Evolutionary conservation across 2,888 invertebrate genomes (phyloP), one percentile per base, ranked within the genome.

Genomic region (Pachydiplax longipennis): DNA sequence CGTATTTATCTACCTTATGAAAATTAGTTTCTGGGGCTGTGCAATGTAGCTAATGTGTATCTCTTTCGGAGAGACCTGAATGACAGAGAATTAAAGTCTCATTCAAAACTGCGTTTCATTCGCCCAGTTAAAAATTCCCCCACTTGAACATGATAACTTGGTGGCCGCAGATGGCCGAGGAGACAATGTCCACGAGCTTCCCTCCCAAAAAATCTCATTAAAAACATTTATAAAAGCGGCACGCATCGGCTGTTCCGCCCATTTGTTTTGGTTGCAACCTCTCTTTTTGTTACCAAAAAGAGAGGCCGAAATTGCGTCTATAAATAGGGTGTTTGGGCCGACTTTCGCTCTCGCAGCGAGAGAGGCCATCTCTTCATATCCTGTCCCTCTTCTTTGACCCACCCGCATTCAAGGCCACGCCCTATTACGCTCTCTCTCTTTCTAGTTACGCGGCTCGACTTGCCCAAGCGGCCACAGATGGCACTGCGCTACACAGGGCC

Each of bases 381-480:
- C 87, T 87, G 87, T 87, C 87, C 44, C 83, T 35, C 25, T 83
- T 25, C 83, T 83, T 83, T 87, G 87, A 87, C 87, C 87, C 87
- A n/a, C 87, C 35, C 58, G 58, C 15, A 65, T 61, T 87, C 87
- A 87, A 87, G 87, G 87, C 61, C 87, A 87, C 87, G 87, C 87
- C 87, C 87, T 83, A 83, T 83, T 83, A 58, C 83, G 31, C 48
- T 12, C 22, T 40, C 25, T 53, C 40, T 31, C 82, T n/a, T n/a
- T 48, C 81, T n/a, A 53, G 5, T 58, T 87, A 15, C 87, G 15
- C 87, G 8, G 61, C 25, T 15, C 48, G n/a, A n/a, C n/a, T n/a
- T 44, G 18, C 82, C 44, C 40, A 48, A 12, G 25, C 44, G 73
- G 31, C 81, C 37, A 81, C 81, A 37, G 81, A 73, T 73, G 73